Evolutionary conservation across 2,113 vertebrate genomes (phyloP).

Genomic region (Ophiodon elongatus): DNA sequence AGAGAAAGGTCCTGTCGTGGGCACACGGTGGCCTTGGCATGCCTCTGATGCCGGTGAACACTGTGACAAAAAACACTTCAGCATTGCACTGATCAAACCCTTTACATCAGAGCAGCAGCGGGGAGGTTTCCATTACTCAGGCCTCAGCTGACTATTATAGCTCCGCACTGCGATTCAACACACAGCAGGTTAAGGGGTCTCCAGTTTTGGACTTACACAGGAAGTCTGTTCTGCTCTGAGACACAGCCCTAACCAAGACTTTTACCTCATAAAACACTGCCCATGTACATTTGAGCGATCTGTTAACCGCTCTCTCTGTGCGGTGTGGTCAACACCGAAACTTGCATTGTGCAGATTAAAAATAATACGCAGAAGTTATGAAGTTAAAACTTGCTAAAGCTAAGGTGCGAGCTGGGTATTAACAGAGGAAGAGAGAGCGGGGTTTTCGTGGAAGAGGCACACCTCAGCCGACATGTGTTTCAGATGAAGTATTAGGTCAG

Average conservation of each 20-base stretch:
- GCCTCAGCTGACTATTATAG: constrained; percentile 11
- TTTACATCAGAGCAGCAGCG: constrained; percentile 33
- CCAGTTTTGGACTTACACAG: constrained; percentile 53
- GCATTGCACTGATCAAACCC: constrained; percentile 51
- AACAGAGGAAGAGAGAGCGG: constrained; percentile 25
- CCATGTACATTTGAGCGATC: background rate
- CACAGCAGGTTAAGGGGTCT: background rate
- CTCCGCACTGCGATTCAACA: constrained; percentile 13
- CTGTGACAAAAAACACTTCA: constrained; percentile 42
- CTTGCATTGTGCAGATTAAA: background rate
- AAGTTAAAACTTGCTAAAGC: background rate
- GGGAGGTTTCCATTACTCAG: constrained; percentile 50
- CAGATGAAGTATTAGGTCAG: constrained; percentile 59
- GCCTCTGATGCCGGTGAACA: constrained; percentile 3
- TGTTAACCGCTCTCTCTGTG: constrained; percentile 15
- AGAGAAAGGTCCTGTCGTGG: background rate
- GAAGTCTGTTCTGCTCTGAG: constrained; percentile 40
- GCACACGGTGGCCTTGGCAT: background rate
- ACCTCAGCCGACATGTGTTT: constrained; percentile 74
- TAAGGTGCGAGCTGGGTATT: background rate
- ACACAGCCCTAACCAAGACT: constrained; percentile 6
- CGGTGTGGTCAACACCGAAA: constrained; percentile 3
- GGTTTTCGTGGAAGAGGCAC: constrained; percentile 41
- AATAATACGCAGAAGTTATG: background rate
- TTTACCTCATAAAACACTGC: background rate